phyloP scores from a whole-genome alignment of 2,113 vertebrate genomes.

The Silurus asotus region DNA sequence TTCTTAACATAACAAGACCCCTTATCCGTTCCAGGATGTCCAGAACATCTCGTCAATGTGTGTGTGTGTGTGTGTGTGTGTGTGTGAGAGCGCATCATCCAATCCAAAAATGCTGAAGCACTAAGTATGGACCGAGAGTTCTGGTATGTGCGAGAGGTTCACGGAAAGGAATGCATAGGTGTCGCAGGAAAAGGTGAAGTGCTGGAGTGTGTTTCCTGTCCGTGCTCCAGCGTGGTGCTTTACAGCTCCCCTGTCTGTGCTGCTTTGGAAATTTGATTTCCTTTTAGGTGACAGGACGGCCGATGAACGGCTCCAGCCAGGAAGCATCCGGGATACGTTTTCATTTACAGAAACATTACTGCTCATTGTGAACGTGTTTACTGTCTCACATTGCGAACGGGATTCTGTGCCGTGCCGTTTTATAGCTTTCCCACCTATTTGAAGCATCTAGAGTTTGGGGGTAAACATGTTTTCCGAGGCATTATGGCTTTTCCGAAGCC shows the following conservation, averaged over 20 bases:
- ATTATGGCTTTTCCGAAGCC: too few species aligned
- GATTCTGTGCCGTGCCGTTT: constrained; percentile 2
- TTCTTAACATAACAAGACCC: constrained; percentile 52
- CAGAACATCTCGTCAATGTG: constrained; percentile 28
- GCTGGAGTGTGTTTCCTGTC: constrained; percentile 20
- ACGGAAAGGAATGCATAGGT: constrained; percentile 17
- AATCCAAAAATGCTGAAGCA: not conserved
- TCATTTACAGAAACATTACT: constrained; percentile 1
- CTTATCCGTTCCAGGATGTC: constrained; percentile 46
- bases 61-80: constrained; percentile 7
- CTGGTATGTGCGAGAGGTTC: not conserved
- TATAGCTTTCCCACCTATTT: constrained; percentile 10
- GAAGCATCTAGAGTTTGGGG: not conserved
- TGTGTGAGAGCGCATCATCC: not conserved
- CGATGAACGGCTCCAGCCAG: constrained; percentile 5
- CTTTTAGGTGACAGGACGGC: not conserved
- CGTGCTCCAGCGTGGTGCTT: not conserved
- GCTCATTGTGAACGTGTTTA: constrained; percentile 9
- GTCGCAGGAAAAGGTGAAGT: constrained; percentile 22
- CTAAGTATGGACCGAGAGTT: constrained; percentile 1
- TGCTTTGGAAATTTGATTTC: constrained; percentile 32
- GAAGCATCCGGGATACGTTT: constrained; percentile 10
- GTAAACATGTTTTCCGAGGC: not conserved
- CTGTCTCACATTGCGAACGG: not conserved
- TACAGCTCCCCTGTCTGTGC: not conserved